Conservation (phyloP, 2,113 vertebrate species). For the Pagrus major region DNA sequence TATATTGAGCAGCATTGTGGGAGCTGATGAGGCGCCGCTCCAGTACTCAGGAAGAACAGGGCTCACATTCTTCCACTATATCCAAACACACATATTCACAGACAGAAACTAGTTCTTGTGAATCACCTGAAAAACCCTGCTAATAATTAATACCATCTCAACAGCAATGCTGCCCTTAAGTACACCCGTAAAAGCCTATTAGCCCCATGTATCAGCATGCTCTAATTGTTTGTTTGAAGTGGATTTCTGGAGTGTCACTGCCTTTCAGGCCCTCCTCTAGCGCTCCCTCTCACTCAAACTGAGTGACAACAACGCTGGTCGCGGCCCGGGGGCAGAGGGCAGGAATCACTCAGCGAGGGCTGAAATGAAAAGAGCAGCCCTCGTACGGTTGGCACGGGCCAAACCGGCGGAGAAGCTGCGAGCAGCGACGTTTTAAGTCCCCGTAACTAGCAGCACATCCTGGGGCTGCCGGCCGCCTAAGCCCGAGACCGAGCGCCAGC, state of each 20-base stretch:
- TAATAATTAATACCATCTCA: slow-evolving; percentile 65
- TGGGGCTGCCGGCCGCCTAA: slow-evolving; percentile 26
- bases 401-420: slow-evolving; percentile 8
- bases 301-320: slow-evolving; percentile 62
- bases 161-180: slow-evolving; percentile 34
- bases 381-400: slow-evolving; percentile 44
- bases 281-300: slow-evolving; percentile 44
- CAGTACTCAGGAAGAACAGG: slow-evolving; percentile 30
- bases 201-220: slow-evolving; percentile 47
- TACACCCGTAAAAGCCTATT: slow-evolving; percentile 53
- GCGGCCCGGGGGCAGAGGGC: slow-evolving; percentile 49
- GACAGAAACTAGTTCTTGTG: neutral
- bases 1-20: slow-evolving; percentile 68
- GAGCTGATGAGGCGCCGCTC: slow-evolving; percentile 47
- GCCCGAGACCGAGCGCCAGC: slow-evolving; percentile 22
- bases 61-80: slow-evolving; percentile 24
- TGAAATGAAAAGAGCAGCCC: slow-evolving; percentile 56
- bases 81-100: neutral
- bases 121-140: slow-evolving; percentile 28
- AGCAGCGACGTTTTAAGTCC: slow-evolving; percentile 33
- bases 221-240: slow-evolving; percentile 70
- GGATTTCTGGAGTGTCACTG: slow-evolving; percentile 59
- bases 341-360: slow-evolving; percentile 53
- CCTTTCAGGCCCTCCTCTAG: slow-evolving; percentile 48
- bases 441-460: slow-evolving; percentile 42